These are phyloP conservation scores for Araneus ventricosus DNA, from an alignment of 1,140 invertebrate genomes.

Conservation along the genomic window DNA sequence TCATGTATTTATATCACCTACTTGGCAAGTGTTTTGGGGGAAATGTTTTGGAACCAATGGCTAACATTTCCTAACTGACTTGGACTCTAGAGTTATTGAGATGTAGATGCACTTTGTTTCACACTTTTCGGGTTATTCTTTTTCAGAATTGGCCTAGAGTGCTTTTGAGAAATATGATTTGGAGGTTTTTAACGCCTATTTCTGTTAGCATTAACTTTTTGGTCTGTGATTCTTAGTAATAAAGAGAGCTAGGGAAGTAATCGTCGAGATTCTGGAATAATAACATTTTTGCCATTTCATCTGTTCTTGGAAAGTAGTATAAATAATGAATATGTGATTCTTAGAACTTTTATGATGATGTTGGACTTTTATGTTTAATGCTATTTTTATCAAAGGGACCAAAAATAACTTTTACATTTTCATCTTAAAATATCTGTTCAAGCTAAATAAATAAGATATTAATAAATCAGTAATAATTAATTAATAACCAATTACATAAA, in stretches of 20 bases:
- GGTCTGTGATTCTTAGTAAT: neutral
- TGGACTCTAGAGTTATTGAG: neutral
- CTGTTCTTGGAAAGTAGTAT: no score
- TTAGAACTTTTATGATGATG: no score
- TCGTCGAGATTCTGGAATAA: no score
- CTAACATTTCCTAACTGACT: neutral
- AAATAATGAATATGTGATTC: no score
- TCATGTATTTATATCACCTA: constrained; percentile 59
- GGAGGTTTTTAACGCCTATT: neutral
- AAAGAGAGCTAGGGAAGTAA: neutral
- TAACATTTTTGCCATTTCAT: no score
- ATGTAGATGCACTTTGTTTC: neutral
- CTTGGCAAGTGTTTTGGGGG: constrained; percentile 12
- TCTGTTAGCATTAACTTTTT: neutral
- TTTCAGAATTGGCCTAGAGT: neutral
- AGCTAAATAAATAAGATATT: no score
- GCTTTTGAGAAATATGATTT: neutral
- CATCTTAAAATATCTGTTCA: no score
- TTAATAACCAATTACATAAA: no score
- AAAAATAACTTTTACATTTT: no score
- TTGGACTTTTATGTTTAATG: no score
- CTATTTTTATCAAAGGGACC: no score
- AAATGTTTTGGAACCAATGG: neutral
- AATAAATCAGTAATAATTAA: no score
- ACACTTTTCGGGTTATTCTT: neutral